Base-by-base conservation (phyloP, 2,113 vertebrate genomes). In the Cichladusa arquata region DNA sequence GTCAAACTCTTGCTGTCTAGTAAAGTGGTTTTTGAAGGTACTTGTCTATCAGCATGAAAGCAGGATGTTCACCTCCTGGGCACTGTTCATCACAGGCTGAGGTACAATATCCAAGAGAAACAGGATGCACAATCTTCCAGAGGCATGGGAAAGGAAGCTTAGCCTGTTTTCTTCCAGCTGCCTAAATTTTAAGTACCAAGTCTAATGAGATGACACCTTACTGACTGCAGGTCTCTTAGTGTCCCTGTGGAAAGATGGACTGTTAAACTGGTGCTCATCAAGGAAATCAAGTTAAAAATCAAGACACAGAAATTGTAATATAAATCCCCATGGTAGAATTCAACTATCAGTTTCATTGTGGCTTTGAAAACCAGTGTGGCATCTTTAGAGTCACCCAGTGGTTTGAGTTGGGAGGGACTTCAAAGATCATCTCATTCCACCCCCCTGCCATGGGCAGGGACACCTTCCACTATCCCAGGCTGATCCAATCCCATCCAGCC, bases 391-490 rank as follows among this genome's bases (percentile, higher is more conserved):
- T 14, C 8, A 42, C 6, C 3, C 9, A 69, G 0, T 8, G 14
- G 14, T 50, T 48, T 56, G 14, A 18, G 12, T 6, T 31, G 29
- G 17, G 22, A 57, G 9, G 6, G 12, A 34, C 16, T 24, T 76
- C 12, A 29, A 81, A 60, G 17, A 31, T 54, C 6, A 56, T 17
- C 6, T 33, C 11, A 6, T 36, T 70, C 15, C 42, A 62, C 5
- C 6, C 1, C 4, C 6, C 6, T 11, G 3, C 31, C 31, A 77
- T 1, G 4, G 12, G 10, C 34, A 48, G 62, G 25, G 48, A 28
- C 31, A 62, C 15, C 34, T 77, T 23, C 34, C 71, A 11, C 14
- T 4, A 2, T 8, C 6, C 48, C 31, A n/a, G 26, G 11, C 1
- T 33, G 10, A 12, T 56, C 34, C 12, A 28, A 56, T 12, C 6